Evolutionary conservation across 2,113 vertebrate genomes (phyloP), one percentile per base, ranked within the genome.

Genomic region (Psittacula cyanocephala): DNA sequence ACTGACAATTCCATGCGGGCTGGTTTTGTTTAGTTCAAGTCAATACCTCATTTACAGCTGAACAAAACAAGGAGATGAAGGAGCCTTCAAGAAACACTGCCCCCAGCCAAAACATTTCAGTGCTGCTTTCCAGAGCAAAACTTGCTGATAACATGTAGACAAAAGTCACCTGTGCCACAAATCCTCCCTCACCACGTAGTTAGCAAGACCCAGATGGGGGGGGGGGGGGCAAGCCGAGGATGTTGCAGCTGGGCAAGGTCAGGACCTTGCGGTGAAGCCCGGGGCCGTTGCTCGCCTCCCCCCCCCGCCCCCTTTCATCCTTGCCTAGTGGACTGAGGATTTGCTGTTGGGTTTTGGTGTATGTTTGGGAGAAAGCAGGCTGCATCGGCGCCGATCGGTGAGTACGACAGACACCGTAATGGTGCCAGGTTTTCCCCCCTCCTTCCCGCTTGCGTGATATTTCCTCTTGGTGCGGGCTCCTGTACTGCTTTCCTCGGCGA

Each of bases 381-480:
- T 62, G 97, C 95, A 93, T 94, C 97, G 88, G 95, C 97, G 97
- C 95, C 93, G 94, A 93, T 97, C 93, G 98, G 98, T 98, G 97
- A 98, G 98, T 95, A 96, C 96, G 55, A 62, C 46, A 65, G 81
- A 92, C 46, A 81, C 89, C 88, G 91, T 83, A 87, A 93, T 53
- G 94, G 94, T 95, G 95, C 96, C 95, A 49, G 92, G 89, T 92
- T 59, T 80, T 22, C 47, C 67, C 53, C 35, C n/a, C 43, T 49
- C 12, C 81, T 87, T 86, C 70, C 71, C 43, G n/a, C 39, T 62
- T 83, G 93, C 89, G 53, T 81, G 82, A 6, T 91, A 8, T 88
- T 72, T 53, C 78, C 74, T 78, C 57, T 81, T 10, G 91, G 92
- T 90, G 95, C 67, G 81, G 75, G 71, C 92, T 63, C 43, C 44